Base-by-base conservation (phyloP, 2,797 vertebrate genomes). In the Molossus molossus region DNA sequence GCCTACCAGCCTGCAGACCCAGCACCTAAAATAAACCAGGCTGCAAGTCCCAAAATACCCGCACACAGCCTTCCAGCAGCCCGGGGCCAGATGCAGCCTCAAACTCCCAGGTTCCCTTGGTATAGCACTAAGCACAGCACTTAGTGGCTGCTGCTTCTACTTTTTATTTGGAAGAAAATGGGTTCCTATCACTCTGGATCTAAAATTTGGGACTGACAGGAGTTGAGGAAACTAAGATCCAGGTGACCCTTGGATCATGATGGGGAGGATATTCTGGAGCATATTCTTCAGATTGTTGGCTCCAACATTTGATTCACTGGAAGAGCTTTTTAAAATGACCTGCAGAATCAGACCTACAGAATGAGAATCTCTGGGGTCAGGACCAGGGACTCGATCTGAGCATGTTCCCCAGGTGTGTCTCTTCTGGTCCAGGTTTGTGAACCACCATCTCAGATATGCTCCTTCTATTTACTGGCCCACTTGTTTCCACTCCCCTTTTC, bases 11-110 rank as follows among this genome's bases (percentile, higher is more conserved):
- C 94, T 92, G 45, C 80, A 97, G 90, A 95, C 62, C 67, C 70
- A 90, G 92, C 57, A 85, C 80, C 94, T 89, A 93, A 96, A 96
- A 96, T 97, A 95, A 94, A 91, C 72, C 90, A 91, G 72, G 84
- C 87, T 70, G n/a, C n/a, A n/a, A 73, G 83, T 83, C 92, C 45
- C 40, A 65, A 85, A 84, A 70, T 77, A 79, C 55, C 9, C 7
- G 40, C 40, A n/a, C 13, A 62, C 25, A 77, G 50, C 25, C 85
- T 97, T 83, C 77, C 55, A 91, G 33, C 8, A 91, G 67, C 62
- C 80, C 23, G 75, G 82, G 20, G 57, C 79, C 79, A 72, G 83
- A 62, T 8, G 11, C 5, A 18, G 70, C 12, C 33, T 76, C 70
- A 58, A 55, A 33, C 50, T 90, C 84, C 55, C 85, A 85, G 84